Percentiles rank a stretch among this genome's conserved stretches.
phyloP scores from a whole-genome alignment of 2,888 invertebrate genomes.

The Gastracanthus pulcherrimus region DNA sequence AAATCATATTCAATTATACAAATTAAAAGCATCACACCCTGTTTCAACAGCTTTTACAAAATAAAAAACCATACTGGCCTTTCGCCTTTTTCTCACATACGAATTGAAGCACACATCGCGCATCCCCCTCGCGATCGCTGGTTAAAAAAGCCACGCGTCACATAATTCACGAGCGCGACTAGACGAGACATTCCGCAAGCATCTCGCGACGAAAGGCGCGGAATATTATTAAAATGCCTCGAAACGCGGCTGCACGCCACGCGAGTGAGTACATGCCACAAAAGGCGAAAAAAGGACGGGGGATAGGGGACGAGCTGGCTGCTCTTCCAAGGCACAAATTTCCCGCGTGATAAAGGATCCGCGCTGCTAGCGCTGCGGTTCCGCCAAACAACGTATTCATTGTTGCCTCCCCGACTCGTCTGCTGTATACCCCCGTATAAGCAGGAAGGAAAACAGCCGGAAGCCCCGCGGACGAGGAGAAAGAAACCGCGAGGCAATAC shows the following conservation, averaged over 20 bases:
- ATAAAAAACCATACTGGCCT: no score
- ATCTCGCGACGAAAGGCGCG: not conserved
- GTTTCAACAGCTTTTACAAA: no score
- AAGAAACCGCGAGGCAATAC: conserved; percentile 50
- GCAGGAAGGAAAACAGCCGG: conserved; percentile 42
- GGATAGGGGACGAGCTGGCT: not conserved
- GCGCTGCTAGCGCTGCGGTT: conserved; percentile 15
- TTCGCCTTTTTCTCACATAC: no score
- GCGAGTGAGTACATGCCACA: not conserved
- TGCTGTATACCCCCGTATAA: no score
- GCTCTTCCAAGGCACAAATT: conserved; percentile 16
- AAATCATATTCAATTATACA: no score
- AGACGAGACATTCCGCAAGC: no score
- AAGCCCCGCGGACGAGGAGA: conserved; percentile 30
- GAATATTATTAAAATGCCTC: conserved; percentile 26
- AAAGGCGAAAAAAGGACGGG: not conserved
- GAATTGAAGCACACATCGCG: no score
- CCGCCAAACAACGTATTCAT: conserved; percentile 51
- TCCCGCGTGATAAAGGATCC: conserved; percentile 43
- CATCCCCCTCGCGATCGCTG: no score
- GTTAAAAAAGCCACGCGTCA: not conserved
- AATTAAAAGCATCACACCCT: no score
- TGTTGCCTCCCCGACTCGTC: conserved; percentile 10
- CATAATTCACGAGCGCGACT: no score
- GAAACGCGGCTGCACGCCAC: not conserved